These are phyloP conservation scores for Hydraecia micacea DNA, from an alignment of 2,888 invertebrate species.

Conservation along the genomic window DNA sequence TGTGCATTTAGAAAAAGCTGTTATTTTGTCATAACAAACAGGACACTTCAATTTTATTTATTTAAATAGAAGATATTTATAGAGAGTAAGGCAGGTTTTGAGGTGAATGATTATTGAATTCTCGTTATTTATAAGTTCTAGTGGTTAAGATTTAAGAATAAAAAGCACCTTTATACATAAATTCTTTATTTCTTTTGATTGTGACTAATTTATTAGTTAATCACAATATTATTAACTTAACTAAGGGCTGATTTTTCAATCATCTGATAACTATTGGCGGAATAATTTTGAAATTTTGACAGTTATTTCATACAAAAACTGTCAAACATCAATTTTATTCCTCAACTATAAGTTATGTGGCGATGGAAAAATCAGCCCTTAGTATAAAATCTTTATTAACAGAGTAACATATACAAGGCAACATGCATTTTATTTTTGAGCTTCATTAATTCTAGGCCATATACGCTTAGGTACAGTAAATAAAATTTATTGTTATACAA, in stretches of 20 bases:
- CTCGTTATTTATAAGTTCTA: slow-evolving; percentile 5
- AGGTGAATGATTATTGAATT: not conserved
- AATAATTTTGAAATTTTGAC: too few species aligned
- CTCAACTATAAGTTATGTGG: too few species aligned
- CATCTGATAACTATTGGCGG: too few species aligned
- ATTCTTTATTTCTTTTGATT: slow-evolving; percentile 61
- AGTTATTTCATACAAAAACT: too few species aligned
- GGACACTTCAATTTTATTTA: not conserved
- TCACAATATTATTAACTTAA: slow-evolving; percentile 69
- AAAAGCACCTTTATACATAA: slow-evolving; percentile 54
- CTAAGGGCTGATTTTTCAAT: slow-evolving; percentile 18
- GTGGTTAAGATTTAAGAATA: slow-evolving; percentile 36
- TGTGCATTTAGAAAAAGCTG: not conserved
- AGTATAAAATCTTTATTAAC: slow-evolving; percentile 72
- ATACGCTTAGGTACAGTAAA: slow-evolving; percentile 12
- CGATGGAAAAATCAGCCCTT: not conserved
- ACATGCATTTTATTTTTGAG: slow-evolving; percentile 63
- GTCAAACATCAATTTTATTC: too few species aligned
- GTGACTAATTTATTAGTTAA: slow-evolving; percentile 64
- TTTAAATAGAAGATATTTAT: not conserved
- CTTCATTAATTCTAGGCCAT: slow-evolving; percentile 44
- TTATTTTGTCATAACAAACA: not conserved
- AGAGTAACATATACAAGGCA: slow-evolving; percentile 72
- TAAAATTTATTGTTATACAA: slow-evolving; percentile 32
- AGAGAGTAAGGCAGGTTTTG: not conserved